Percentiles rank a stretch among this genome's conserved stretches.
Evolutionary conservation across 2,797 vertebrate genomes (phyloP).

Genomic region (Enteromius argenteus): DNA sequence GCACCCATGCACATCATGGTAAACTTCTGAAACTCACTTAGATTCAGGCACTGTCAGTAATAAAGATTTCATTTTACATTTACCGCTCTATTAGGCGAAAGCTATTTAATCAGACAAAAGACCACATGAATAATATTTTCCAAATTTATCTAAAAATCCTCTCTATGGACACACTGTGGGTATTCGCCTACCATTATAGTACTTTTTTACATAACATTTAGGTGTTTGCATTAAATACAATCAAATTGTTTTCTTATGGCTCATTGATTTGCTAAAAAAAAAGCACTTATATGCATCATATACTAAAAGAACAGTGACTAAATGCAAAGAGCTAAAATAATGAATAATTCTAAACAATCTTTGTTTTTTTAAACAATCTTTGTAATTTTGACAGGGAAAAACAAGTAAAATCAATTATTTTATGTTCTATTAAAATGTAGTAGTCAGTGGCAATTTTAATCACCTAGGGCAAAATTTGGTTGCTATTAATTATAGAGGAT

Average conservation of each 20-base stretch:
- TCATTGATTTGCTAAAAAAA: neutral
- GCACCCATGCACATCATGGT: constrained; percentile 41
- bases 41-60: constrained; percentile 41
- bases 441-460: neutral
- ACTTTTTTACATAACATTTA: neutral
- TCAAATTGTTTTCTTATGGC: neutral
- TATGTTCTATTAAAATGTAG: neutral
- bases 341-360: neutral
- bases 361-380: too few species aligned
- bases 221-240: neutral
- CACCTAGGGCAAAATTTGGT: neutral
- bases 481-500: too few species aligned
- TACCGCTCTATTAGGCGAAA: neutral
- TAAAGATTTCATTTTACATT: neutral
- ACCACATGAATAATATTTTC: neutral
- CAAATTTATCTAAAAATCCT: neutral
- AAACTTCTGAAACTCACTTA: constrained; percentile 56
- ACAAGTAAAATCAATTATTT: neutral
- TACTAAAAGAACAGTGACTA: neutral
- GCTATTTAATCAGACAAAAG: neutral
- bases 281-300: neutral
- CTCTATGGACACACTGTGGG: neutral
- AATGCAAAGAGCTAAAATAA: neutral
- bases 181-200: neutral
- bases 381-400: neutral